A percentile compares a stretch with the other conserved stretches of the same genome.
Evolutionary conservation across 2,888 invertebrate genomes (phyloP).

Genomic region (Conomelus anceps): DNA sequence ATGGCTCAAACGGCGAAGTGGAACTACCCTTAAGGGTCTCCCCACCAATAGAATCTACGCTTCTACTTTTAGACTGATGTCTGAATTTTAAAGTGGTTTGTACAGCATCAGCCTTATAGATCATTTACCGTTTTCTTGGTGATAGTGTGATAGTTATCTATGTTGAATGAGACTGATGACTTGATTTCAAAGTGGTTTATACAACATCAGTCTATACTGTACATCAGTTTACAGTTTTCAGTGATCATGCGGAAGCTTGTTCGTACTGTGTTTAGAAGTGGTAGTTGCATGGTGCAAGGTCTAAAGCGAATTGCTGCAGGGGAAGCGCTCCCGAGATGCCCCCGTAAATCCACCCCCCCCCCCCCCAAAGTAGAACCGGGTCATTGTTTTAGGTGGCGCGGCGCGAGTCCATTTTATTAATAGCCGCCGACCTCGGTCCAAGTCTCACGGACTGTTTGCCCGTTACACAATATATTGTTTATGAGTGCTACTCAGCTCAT

Average conservation of each 20-base stretch:
- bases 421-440: not conserved
- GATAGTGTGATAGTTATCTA: too few relatives aligned
- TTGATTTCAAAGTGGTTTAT: too few relatives aligned
- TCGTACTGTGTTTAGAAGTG: not conserved
- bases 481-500: not conserved
- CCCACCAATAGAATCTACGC: too few relatives aligned
- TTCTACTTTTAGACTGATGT: too few relatives aligned
- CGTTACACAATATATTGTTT: not conserved
- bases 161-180: too few relatives aligned
- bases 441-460: not conserved
- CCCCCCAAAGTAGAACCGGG: not conserved
- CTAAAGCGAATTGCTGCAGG: not conserved
- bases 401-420: not conserved
- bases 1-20: too few relatives aligned
- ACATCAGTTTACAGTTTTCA: not conserved
- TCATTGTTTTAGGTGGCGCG: not conserved
- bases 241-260: not conserved
- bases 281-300: not conserved
- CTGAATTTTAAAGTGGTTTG: too few relatives aligned
- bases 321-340: not conserved
- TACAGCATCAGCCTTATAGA: too few relatives aligned
- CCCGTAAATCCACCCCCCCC: not conserved
- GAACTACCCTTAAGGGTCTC: too few relatives aligned
- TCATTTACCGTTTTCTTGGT: too few relatives aligned
- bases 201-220: too few relatives aligned